Evolutionary conservation across 2,797 vertebrate genomes (phyloP), one percentile per base, ranked within the genome.

Genomic region (Chrosomus eos): DNA sequence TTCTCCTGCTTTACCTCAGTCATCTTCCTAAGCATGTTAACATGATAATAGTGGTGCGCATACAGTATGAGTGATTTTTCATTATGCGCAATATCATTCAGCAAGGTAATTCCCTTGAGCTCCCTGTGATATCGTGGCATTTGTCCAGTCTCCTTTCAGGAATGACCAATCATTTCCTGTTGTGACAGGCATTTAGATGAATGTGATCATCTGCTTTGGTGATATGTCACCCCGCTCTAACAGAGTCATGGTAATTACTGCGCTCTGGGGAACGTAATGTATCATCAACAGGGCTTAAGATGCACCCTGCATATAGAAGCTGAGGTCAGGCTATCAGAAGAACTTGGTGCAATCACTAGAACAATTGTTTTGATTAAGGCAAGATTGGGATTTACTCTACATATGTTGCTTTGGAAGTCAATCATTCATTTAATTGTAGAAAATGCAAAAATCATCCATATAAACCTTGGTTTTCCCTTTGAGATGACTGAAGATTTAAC

Each of bases 401-500:
- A 81, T 70, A 36, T 31, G 10, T 11, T 78, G 70, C 71, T 84
- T 88, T 88, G 87, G 80, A 92, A 94, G 93, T 90, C 95, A 95
- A 96, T 96, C 94, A 94, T 88, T 74, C 75, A 91, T 90, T 93
- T 88, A 51, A 38, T 53, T 68, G 91, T 84, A 90, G 84, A 80
- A 87, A 64, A 85, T 85, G 71, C 72, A 64, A 80, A 91, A 85
- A 74, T 21, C 40, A 16, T 88, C 53, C 55, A n/a, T 74, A 28
- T 70, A 16, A 77, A 80, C 62, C 28, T 72, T 79, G 51, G 19
- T 19, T 74, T 88, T 48, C 33, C 80, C 45, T 79, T n/a, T 58
- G 31, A 78, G 58, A 80, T 14, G 55, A 72, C 73, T 60, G 66
- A 67, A 71, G 84, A 85, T 78, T 66, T 72, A 89, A 76, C 66